Base-by-base conservation (phyloP, 2,888 invertebrate species). In the Apodemia mormo region DNA sequence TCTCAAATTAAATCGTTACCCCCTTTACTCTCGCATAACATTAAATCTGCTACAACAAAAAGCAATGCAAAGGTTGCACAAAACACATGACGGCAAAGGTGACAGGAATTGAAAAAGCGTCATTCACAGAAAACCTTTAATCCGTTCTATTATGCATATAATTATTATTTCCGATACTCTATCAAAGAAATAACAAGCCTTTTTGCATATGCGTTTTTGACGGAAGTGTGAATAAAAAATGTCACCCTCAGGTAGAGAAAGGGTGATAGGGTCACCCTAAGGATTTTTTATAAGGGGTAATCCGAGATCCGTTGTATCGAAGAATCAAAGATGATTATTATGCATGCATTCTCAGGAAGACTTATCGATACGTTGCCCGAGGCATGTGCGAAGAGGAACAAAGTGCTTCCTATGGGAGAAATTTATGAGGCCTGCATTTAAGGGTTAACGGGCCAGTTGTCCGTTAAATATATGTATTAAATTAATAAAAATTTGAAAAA, bases 171-270 rank as follows among this genome's bases (percentile, higher is more conserved):
- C 92, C 92, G 91, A 90, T 88, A 83, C 84, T 78, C 75, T 86
- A 90, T 91, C 91, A 90, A 92, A 92, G 92, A 89, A 92, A 88
- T 88, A 89, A 89, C 87, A 88, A 85, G 88, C 85, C 87, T 89
- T 92, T 92, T 92, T 93, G 92, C 92, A 92, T 92, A 91, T 85
- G 86, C 85, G 81, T 86, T 85, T 86, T 90, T n/a, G 52, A 86
- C 89, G 90, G 92, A 92, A 92, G 92, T 92, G 90, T 92, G 89
- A 91, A 92, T 89, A 88, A 92, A 92, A 92, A 92, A 89, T 86
- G 87, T 89, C 89, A 78, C 92, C 92, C 92, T 85, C 89, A 91
- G 90, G 90, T 89, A 88, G 79, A 76, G 71, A 79, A 88, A 86
- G 89, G 92, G 90, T 90, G 86, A 65, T 52, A 12, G 58, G 58